phyloP scores from a whole-genome alignment of 2,888 invertebrate species.

The Calephelis perditalis region DNA sequence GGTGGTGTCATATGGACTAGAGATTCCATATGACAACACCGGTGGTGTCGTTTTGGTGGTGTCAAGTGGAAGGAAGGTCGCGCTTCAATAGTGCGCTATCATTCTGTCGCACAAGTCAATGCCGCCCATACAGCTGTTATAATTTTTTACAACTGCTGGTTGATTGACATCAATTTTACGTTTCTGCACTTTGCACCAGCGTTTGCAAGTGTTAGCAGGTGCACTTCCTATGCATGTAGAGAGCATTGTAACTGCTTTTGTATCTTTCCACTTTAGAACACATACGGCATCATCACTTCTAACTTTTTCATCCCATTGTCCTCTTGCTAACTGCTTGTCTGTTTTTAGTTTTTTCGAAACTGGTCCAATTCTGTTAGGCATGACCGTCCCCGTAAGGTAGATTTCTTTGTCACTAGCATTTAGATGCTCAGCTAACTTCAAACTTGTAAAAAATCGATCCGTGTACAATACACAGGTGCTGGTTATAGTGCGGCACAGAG shows the following conservation, averaged over 20 bases:
- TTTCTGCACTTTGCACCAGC: constrained; percentile 31
- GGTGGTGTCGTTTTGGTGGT: no score
- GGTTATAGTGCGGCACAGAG: background rate
- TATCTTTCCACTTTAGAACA: constrained; percentile 29
- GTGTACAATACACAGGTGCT: constrained; percentile 18
- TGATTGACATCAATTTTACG: constrained; percentile 27
- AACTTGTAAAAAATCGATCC: no score
- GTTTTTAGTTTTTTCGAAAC: constrained; percentile 28
- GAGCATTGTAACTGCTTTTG: constrained; percentile 28
- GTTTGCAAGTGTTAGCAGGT: constrained; percentile 26
- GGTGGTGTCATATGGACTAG: no score
- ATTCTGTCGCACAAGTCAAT: constrained; percentile 39
- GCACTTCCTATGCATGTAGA: constrained; percentile 30
- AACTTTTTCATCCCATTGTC: constrained; percentile 32
- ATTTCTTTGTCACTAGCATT: constrained; percentile 22
- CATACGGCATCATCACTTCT: constrained; percentile 32
- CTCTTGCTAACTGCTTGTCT: constrained; percentile 17
- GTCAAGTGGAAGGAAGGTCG: no score
- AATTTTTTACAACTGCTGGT: constrained; percentile 31
- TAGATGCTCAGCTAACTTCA: constrained; percentile 6
- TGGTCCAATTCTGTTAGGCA: constrained; percentile 31
- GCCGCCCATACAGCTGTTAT: constrained; percentile 34
- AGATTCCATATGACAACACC: no score
- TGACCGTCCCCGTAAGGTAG: constrained; percentile 28
- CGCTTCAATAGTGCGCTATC: constrained; percentile 36